These are phyloP conservation scores for Bombus sylvicola DNA, from an alignment of 1,140 invertebrate genomes.

Conservation along the genomic window DNA sequence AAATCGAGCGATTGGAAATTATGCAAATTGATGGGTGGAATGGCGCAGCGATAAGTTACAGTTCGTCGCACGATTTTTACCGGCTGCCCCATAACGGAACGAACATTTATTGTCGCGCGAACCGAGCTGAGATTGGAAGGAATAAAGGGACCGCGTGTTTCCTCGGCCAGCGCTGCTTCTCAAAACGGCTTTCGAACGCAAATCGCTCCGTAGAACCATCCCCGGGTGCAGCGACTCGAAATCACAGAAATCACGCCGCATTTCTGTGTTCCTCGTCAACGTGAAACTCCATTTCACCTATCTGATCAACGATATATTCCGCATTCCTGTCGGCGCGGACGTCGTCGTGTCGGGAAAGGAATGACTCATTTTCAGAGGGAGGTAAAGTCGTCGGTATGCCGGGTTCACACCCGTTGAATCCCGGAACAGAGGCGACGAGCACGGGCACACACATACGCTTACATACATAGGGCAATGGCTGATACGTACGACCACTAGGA, in stretches of 20 bases:
- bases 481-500: too few species aligned
- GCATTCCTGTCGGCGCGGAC: constrained; percentile 39
- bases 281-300: constrained; percentile 42
- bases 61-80: background rate
- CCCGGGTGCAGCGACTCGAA: background rate
- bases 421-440: constrained; percentile 19
- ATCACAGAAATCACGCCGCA: background rate
- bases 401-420: constrained; percentile 58
- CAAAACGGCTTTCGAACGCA: constrained; percentile 1
- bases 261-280: constrained; percentile 36
- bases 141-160: background rate
- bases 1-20: background rate
- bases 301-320: constrained; percentile 54
- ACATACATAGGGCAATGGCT: too few species aligned
- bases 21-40: background rate
- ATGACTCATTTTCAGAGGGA: constrained; percentile 35
- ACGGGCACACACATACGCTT: too few species aligned
- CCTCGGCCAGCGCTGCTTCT: background rate
- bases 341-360: constrained; percentile 30
- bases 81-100: background rate
- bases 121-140: background rate
- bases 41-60: background rate
- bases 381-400: constrained; percentile 32
- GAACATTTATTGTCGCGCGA: constrained; percentile 6
- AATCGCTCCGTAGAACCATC: background rate